phyloP scores from a whole-genome alignment of 92 coral and sea anemone species.

The Hydrozoanthus gracilis region DNA sequence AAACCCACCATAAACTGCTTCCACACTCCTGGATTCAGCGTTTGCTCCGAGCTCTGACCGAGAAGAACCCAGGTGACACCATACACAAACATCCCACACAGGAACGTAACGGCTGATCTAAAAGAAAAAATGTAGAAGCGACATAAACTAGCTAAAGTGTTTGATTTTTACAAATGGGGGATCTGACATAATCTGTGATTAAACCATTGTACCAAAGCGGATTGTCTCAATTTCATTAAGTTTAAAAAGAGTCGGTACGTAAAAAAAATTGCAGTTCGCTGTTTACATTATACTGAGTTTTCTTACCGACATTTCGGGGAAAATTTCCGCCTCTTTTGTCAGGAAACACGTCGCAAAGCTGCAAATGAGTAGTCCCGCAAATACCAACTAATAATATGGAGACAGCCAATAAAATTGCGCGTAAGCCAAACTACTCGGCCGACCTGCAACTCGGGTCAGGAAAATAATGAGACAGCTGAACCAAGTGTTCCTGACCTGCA shows the following conservation, averaged over 20 bases:
- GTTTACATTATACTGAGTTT: too few relatives aligned
- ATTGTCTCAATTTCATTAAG: too few relatives aligned
- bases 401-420: constrained; percentile 69
- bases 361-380: neutral
- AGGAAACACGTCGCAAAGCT: too few relatives aligned
- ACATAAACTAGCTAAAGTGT: constrained; percentile 55
- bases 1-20: constrained; percentile 82
- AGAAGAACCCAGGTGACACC: constrained; percentile 85
- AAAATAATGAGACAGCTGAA: constrained; percentile 76
- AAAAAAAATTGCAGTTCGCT: too few relatives aligned
- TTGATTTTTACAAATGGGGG: constrained; percentile 71
- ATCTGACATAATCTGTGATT: constrained; percentile 66
- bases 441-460: constrained; percentile 67
- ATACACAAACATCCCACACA: constrained; percentile 85
- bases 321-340: too few relatives aligned
- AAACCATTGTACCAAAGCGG: constrained; percentile 63
- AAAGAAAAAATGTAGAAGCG: neutral
- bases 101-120: constrained; percentile 84
- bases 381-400: constrained; percentile 67
- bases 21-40: constrained; percentile 74
- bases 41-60: constrained; percentile 74
- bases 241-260: too few relatives aligned
- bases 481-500: constrained; percentile 72
- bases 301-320: too few relatives aligned
- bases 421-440: constrained; percentile 53